A percentile compares a stretch with the other conserved stretches of the same genome.
These are phyloP conservation scores for Corythornis vintsioides DNA, from an alignment of 2,113 vertebrate species.

Conservation along the genomic window DNA sequence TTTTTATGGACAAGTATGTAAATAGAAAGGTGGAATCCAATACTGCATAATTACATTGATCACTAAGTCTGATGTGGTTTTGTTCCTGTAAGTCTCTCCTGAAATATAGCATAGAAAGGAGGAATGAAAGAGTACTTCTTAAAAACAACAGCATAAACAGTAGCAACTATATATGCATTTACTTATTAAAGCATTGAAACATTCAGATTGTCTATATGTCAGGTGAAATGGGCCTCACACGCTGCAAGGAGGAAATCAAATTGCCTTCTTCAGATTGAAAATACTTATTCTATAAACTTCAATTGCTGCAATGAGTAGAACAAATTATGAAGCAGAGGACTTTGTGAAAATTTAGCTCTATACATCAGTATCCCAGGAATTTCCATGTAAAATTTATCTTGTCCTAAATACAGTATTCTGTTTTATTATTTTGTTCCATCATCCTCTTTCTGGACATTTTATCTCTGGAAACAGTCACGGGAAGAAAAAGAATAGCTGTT, in stretches of 20 bases:
- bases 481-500: neutral
- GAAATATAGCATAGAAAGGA: neutral
- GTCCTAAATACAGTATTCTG: neutral
- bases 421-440: neutral
- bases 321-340: neutral
- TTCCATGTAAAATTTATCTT: neutral
- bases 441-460: neutral
- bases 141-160: neutral
- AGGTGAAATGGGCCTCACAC: neutral
- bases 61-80: neutral
- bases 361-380: neutral
- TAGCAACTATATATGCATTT: neutral
- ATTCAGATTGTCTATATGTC: neutral
- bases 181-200: neutral
- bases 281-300: neutral
- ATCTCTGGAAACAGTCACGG: neutral
- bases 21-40: conserved; percentile 21
- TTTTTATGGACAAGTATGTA: conserved; percentile 24
- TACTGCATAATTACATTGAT: conserved; percentile 33
- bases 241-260: neutral
- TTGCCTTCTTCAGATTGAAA: neutral
- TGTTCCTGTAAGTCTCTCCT: neutral
- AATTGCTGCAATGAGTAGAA: neutral
- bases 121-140: neutral
- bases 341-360: neutral